Percentiles rank a stretch among this genome's conserved stretches.
phyloP scores from a whole-genome alignment of 2,888 invertebrate species.

The Lumbricus terrestris region DNA sequence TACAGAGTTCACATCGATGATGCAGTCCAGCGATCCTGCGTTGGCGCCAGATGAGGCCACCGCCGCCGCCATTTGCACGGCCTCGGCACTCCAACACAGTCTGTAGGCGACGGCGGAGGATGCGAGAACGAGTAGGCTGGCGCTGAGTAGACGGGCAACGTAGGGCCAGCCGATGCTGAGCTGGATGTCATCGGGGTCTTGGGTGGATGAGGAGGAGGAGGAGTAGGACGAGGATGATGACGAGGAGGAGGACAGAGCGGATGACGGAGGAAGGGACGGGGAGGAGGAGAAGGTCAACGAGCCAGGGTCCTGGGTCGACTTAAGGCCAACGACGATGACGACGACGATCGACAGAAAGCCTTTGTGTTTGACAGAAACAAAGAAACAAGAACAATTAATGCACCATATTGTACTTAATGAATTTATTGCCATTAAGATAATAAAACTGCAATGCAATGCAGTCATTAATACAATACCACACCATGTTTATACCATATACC shows the following conservation, averaged over 20 bases:
- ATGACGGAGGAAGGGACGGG: background rate
- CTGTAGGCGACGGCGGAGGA: background rate
- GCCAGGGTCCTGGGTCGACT: background rate
- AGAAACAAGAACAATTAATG: background rate
- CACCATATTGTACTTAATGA: background rate
- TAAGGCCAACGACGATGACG: background rate
- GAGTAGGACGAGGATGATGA: background rate
- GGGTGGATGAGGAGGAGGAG: background rate
- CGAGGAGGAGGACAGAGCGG: background rate
- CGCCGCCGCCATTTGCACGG: background rate
- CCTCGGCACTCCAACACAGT: background rate
- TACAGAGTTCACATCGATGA: background rate
- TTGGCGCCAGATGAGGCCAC: background rate
- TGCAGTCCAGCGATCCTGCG: background rate
- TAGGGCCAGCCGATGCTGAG: constrained; percentile 8
- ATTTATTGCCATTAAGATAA: too few species aligned
- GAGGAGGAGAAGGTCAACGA: background rate
- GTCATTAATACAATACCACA: too few species aligned
- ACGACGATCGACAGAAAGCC: background rate
- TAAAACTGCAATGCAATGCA: too few species aligned
- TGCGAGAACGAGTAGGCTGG: background rate
- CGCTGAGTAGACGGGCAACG: background rate
- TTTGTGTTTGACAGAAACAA: background rate
- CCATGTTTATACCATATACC: too few species aligned
- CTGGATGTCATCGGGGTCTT: background rate